Evolutionary conservation across 2,797 vertebrate genomes (phyloP).

Genomic region (Aulostomus chinensis): DNA sequence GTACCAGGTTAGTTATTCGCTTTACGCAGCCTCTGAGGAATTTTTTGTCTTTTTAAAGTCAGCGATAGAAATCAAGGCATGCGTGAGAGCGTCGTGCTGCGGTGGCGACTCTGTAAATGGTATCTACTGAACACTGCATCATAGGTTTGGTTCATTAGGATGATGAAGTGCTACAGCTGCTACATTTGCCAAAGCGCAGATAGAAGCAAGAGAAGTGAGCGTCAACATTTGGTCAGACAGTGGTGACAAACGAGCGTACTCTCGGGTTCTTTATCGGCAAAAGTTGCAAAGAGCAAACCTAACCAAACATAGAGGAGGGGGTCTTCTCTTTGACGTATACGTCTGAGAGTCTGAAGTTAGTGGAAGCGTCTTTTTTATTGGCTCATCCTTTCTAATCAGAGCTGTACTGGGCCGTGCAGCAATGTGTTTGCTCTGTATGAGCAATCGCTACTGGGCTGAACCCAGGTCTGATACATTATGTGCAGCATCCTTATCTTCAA

Average conservation of each 20-base stretch:
- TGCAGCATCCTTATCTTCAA: too few species aligned
- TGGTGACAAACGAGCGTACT: not conserved
- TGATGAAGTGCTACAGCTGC: conserved; percentile 22
- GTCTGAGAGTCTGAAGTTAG: conserved; percentile 26
- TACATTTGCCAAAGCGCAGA: conserved; percentile 12
- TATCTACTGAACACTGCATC: conserved; percentile 18
- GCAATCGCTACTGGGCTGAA: too few species aligned
- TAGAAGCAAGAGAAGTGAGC: conserved; percentile 4
- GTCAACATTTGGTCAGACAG: conserved; percentile 10
- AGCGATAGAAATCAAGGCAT: conserved; percentile 34
- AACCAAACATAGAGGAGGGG: conserved; percentile 33
- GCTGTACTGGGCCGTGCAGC: not conserved
- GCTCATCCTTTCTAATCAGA: conserved; percentile 6
- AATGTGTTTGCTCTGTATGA: too few species aligned
- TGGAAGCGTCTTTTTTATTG: conserved; percentile 23
- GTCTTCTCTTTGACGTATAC: conserved; percentile 30
- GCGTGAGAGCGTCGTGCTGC: conserved; percentile 10
- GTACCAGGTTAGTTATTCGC: conserved; percentile 34
- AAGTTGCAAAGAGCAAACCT: conserved; percentile 40
- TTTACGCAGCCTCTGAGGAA: conserved; percentile 44
- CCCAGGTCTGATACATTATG: too few species aligned
- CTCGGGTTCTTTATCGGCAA: conserved; percentile 25
- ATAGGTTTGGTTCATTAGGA: conserved; percentile 20
- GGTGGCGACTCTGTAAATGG: conserved; percentile 32
- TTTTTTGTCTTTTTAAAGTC: conserved; percentile 35